Percentiles rank a stretch among this genome's conserved stretches.
Conservation (phyloP, 2,113 vertebrate species). For the Scatophagus argus region DNA sequence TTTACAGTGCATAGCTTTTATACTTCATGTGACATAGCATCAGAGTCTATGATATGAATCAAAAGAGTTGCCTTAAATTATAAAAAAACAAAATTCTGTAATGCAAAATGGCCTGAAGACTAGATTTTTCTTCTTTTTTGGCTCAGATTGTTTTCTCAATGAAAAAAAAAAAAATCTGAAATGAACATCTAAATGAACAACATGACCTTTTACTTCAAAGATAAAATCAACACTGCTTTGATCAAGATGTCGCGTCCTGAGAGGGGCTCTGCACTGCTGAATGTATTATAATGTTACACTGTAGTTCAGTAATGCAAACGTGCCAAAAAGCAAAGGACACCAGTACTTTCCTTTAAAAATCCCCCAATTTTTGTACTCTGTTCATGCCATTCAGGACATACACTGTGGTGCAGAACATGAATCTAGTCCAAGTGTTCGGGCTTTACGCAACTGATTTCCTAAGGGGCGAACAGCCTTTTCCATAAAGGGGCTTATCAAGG, state of each 20-base stretch:
- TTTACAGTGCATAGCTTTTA: background rate
- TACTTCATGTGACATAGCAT: background rate
- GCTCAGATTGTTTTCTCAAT: background rate
- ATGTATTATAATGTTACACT: conserved; percentile 52
- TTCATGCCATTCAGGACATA: conserved; percentile 6
- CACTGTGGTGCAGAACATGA: background rate
- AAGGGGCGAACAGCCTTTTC: conserved; percentile 50
- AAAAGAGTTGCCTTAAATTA: conserved; percentile 46
- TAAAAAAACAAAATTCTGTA: background rate
- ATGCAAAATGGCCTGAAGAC: background rate
- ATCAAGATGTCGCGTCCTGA: background rate
- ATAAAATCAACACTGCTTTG: background rate
- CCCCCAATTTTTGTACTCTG: background rate
- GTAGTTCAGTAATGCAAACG: conserved; percentile 31
- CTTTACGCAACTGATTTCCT: conserved; percentile 55
- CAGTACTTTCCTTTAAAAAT: conserved; percentile 48
- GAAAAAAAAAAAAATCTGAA: background rate
- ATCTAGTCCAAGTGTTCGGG: conserved; percentile 15
- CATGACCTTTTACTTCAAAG: background rate
- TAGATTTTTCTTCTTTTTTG: background rate
- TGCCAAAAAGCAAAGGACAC: conserved; percentile 51
- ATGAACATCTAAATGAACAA: background rate
- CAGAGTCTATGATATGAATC: background rate
- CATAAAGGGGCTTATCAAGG: conserved; percentile 63
- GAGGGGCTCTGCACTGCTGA: conserved; percentile 14